Conservation (phyloP, 2,888 invertebrate genomes). For the Drosophila colorata region DNA sequence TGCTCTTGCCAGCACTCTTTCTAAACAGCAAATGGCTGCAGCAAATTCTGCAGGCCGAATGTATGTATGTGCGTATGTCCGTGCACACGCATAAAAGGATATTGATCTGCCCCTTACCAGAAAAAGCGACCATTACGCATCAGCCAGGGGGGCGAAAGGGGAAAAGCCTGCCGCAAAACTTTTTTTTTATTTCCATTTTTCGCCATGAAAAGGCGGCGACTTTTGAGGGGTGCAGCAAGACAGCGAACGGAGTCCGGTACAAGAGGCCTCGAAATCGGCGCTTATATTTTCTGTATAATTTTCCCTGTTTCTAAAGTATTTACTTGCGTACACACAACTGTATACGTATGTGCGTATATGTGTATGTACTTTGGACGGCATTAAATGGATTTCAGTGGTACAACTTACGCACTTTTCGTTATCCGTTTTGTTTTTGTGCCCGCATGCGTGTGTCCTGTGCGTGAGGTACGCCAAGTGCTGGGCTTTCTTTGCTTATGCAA, state of each 20-base stretch:
- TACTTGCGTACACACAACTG: constrained; percentile 17
- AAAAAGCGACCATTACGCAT: constrained; percentile 72
- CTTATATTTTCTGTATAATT: constrained; percentile 61
- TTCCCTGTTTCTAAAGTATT: constrained; percentile 36
- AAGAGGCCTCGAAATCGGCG: constrained; percentile 68
- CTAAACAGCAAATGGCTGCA: constrained; percentile 61
- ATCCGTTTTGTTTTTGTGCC: constrained; percentile 58
- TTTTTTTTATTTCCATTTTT: constrained; percentile 47
- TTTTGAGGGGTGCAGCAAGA: constrained; percentile 64
- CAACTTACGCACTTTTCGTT: constrained; percentile 71
- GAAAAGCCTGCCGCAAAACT: constrained; percentile 63
- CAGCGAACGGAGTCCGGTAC: constrained; percentile 24
- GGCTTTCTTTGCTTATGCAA: constrained; percentile 50
- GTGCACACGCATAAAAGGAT: constrained; percentile 76
- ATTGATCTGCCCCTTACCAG: constrained; percentile 79
- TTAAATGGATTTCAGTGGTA: constrained; percentile 59
- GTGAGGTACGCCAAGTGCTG: constrained; percentile 24
- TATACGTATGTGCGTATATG: constrained; percentile 4
- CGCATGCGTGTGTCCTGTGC: constrained; percentile 53
- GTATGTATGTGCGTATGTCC: constrained; percentile 14
- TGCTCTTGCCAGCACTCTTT: constrained; percentile 60
- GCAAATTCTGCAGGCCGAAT: constrained; percentile 46
- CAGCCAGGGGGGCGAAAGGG: constrained; percentile 36
- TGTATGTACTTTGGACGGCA: constrained; percentile 26
- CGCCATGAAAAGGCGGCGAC: constrained; percentile 37